Base-by-base conservation (phyloP, 2,797 vertebrate species). In the Bovichtus variegatus region DNA sequence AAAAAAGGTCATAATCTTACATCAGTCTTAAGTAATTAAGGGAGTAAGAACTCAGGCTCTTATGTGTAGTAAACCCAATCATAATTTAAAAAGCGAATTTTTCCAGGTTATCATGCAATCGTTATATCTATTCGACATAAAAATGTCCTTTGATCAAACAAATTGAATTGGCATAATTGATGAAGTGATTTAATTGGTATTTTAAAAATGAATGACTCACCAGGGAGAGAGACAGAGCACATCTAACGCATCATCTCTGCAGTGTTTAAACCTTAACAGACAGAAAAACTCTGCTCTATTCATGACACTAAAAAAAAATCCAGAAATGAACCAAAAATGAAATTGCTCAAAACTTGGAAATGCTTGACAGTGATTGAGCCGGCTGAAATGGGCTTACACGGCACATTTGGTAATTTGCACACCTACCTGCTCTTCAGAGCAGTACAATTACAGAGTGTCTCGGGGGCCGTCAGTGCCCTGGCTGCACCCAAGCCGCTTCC, bases 341-440 rank as follows among this genome's bases (percentile, higher is more conserved):
- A 85, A 87, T 83, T 86, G 83, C 87, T 86, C 74, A 84, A 85
- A 93, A 94, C 83, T 89, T 83, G 83, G 76, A 92, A 94, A 93
- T 79, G 91, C 85, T 90, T 91, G 90, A 92, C 87, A 91, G 86
- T 92, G 93, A 94, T 92, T 88, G 90, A 95, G 91, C 92, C 85
- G 85, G 83, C 86, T 93, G 83, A 93, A 94, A 95, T 93, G 84
- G 92, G 88, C 94, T 94, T 94, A 93, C 91, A 95, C 76, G 93
- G 89, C 92, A 95, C 93, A 95, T 95, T 95, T 94, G 86, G 90
- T 94, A 91, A 95, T 96, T 96, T 96, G 92, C 94, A 95, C 95
- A 95, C 93, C 94, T 93, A 93, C 91, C 93, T 93, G 91, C 94
- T 95, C 93, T 94, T 96, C 94, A 95, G 93, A 94, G 93, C 87